phyloP scores from a whole-genome alignment of 2,888 invertebrate species.

The Seira ritae region DNA sequence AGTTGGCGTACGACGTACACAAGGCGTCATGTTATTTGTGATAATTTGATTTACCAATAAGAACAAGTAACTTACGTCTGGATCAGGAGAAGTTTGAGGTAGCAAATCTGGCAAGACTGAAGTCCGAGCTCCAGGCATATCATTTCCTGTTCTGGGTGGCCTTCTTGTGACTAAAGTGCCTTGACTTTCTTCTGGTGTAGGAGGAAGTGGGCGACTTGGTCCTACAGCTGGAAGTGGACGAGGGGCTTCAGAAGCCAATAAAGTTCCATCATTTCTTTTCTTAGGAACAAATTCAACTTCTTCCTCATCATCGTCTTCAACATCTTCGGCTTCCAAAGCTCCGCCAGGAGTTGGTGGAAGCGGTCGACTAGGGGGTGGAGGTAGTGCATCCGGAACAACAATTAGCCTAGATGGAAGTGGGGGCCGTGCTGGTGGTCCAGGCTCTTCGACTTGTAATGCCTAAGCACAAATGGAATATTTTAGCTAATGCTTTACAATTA shows the following conservation, averaged over 20 bases:
- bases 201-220: conserved; percentile 94
- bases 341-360: conserved; percentile 66
- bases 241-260: conserved; percentile 96
- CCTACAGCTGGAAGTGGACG: conserved; percentile 88
- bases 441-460: conserved; percentile 79
- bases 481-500: background rate
- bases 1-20: too few species aligned
- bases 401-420: conserved; percentile 94
- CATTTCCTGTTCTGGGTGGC: conserved; percentile 57
- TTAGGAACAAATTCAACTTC: conserved; percentile 75
- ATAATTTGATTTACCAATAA: too few species aligned
- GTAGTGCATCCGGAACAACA: conserved; percentile 91
- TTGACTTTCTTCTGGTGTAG: conserved; percentile 89
- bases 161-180: conserved; percentile 73
- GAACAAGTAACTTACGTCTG: conserved; percentile 67
- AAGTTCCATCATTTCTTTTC: conserved; percentile 91
- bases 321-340: conserved; percentile 74
- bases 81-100: conserved; percentile 80
- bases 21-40: too few species aligned
- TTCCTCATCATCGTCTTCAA: conserved; percentile 87
- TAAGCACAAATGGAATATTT: conserved; percentile 22
- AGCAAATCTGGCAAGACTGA: conserved; percentile 96
- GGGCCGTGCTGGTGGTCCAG: conserved; percentile 91
- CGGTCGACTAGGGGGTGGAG: conserved; percentile 78
- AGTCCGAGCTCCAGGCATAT: conserved; percentile 81